Conservation (phyloP, 2,113 vertebrate species). For the Polypterus senegalus region DNA sequence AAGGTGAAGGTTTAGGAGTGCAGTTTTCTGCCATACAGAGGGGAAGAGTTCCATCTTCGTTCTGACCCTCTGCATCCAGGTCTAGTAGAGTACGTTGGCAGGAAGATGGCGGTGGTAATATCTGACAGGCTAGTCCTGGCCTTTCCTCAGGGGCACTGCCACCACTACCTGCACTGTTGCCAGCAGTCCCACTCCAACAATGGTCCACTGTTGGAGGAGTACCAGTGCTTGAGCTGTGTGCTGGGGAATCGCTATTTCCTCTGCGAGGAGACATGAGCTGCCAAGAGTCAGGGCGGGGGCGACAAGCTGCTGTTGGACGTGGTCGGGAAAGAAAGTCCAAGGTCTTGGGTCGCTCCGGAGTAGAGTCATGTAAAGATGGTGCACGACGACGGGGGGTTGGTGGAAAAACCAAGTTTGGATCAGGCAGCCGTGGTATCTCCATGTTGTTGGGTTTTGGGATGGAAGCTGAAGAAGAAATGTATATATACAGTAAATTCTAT, state of each 20-base stretch:
- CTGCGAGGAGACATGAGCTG: slow-evolving; percentile 54
- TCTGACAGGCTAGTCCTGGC: slow-evolving; percentile 54
- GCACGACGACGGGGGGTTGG: slow-evolving; percentile 80
- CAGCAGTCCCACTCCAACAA: too few relatives aligned
- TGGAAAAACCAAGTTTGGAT: slow-evolving; percentile 83
- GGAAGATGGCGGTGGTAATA: slow-evolving; percentile 53
- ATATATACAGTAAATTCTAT: too few relatives aligned
- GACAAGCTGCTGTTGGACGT: slow-evolving; percentile 73
- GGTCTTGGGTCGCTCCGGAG: slow-evolving; percentile 87
- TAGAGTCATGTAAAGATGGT: slow-evolving; percentile 53
- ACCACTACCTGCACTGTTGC: slow-evolving; percentile 64
- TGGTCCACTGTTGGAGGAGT: slow-evolving; percentile 79
- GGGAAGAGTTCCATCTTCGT: slow-evolving; percentile 72
- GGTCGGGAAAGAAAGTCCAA: slow-evolving; percentile 83
- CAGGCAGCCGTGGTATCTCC: slow-evolving; percentile 79
- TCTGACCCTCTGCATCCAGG: slow-evolving; percentile 77
- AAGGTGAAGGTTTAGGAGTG: slow-evolving; percentile 59
- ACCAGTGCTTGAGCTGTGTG: slow-evolving; percentile 83
- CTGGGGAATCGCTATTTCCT: slow-evolving; percentile 67
- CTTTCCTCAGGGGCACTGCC: slow-evolving; percentile 63
- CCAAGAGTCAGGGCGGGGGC: slow-evolving; percentile 70
- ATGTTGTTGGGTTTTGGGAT: slow-evolving; percentile 57
- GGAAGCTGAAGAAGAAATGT: slow-evolving; percentile 31
- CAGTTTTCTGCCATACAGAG: slow-evolving; percentile 71
- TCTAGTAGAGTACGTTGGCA: slow-evolving; percentile 63